A percentile compares a stretch with the other conserved stretches of the same genome.
Evolutionary conservation across 2,797 vertebrate species (phyloP).

Genomic region (Pygocentrus nattereri): DNA sequence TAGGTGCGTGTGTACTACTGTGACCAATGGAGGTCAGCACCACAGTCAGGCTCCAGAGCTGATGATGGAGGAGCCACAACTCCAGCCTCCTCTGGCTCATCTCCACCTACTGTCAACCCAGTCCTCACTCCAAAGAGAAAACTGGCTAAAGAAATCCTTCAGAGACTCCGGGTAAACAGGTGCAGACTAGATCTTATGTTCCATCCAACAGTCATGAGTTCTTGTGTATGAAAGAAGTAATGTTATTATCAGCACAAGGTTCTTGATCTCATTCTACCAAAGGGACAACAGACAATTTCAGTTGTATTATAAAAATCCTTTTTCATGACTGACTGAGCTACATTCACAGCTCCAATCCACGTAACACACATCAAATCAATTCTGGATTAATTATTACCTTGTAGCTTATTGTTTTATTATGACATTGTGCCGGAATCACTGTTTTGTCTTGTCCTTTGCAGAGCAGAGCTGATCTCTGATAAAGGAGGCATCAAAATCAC

Average conservation of each 20-base stretch:
- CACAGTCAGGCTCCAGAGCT: constrained; percentile 33
- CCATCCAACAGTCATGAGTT: too few relatives aligned
- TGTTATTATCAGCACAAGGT: background rate
- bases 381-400: background rate
- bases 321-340: too few relatives aligned
- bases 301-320: background rate
- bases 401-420: background rate
- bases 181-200: constrained; percentile 33
- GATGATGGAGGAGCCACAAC: background rate
- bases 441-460: constrained; percentile 57
- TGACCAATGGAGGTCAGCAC: constrained; percentile 72
- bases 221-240: too few relatives aligned
- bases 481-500: constrained; percentile 83
- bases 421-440: background rate
- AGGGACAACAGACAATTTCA: background rate
- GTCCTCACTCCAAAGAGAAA: constrained; percentile 69
- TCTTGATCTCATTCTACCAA: background rate
- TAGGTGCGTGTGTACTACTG: constrained; percentile 73
- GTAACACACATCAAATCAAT: background rate
- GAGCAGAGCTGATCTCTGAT: constrained; percentile 75
- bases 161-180: constrained; percentile 72
- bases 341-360: too few relatives aligned
- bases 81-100: constrained; percentile 12
- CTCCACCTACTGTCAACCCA: constrained; percentile 18
- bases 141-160: constrained; percentile 66